These are phyloP conservation scores for Stictocephala bisonia DNA, from an alignment of 2,888 invertebrate genomes.

Conservation along the genomic window DNA sequence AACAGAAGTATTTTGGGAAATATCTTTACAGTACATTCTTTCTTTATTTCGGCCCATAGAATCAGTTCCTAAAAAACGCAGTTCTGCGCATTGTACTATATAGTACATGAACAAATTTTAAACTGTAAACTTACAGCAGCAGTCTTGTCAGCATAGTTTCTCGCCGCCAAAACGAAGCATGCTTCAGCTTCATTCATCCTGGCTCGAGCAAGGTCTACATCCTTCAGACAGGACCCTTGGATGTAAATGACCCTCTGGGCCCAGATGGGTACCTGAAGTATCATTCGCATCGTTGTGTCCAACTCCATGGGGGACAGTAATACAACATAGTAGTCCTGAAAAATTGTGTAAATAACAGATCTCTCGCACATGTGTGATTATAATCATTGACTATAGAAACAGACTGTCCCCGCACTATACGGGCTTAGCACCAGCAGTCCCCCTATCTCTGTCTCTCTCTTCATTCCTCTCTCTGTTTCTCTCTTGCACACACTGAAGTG, in stretches of 20 bases:
- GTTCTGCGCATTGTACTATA: not conserved
- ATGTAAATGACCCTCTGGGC: slow-evolving; percentile 97
- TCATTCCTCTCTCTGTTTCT: no score
- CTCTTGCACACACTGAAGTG: no score
- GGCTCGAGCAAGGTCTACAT: slow-evolving; percentile 93
- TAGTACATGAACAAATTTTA: no score
- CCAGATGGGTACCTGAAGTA: slow-evolving; percentile 91
- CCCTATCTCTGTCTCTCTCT: no score
- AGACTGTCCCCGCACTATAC: no score
- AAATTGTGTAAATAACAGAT: no score
- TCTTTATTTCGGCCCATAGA: no score
- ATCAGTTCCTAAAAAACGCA: not conserved
- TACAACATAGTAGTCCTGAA: slow-evolving; percentile 93
- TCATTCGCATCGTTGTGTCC: slow-evolving; percentile 98
- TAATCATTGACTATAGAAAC: no score
- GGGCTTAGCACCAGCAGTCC: no score
- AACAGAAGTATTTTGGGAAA: no score
- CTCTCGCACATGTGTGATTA: no score
- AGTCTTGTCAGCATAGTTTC: slow-evolving; percentile 96
- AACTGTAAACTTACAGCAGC: slow-evolving; percentile 88
- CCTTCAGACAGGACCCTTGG: slow-evolving; percentile 96
- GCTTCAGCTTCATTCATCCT: slow-evolving; percentile 98
- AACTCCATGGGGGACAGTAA: slow-evolving; percentile 97
- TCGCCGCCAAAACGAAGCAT: slow-evolving; percentile 95
- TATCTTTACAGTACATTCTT: no score